A percentile compares a stretch with the other conserved stretches of the same genome.
phyloP scores from a whole-genome alignment of 2,888 invertebrate genomes.

The Hypolimnas misippus region DNA sequence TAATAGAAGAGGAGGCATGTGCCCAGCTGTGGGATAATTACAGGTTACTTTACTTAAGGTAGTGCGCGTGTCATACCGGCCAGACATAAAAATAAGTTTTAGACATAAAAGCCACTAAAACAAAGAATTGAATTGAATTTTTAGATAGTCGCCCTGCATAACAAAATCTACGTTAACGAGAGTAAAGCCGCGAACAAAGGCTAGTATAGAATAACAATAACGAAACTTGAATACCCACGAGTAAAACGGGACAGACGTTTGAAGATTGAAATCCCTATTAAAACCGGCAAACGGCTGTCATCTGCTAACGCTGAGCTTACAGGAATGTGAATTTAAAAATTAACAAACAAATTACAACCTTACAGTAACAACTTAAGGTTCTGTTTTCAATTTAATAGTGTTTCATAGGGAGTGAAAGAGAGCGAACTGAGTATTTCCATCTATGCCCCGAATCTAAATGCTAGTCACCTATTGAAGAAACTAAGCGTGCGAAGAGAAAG shows the following conservation, averaged over 20 bases:
- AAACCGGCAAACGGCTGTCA: slow-evolving; percentile 13
- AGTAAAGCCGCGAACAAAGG: no score
- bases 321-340: background rate
- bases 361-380: background rate
- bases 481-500: no score
- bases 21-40: no score
- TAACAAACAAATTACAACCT: background rate
- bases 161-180: no score
- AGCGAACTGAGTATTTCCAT: slow-evolving; percentile 8
- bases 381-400: background rate
- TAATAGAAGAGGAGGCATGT: no score
- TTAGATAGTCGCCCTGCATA: no score
- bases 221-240: background rate
- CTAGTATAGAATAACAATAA: background rate
- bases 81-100: no score
- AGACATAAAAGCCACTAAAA: no score
- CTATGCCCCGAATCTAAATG: background rate
- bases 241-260: slow-evolving; percentile 5
- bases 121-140: no score
- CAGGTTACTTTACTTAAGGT: no score
- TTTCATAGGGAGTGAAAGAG: background rate
- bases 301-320: slow-evolving; percentile 9
- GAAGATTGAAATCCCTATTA: slow-evolving; percentile 8
- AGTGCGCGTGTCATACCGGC: no score
- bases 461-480: no score